Evolutionary conservation across 1,140 invertebrate genomes (phyloP), one percentile per base, ranked within the genome.

Genomic region (Ostrea edulis): DNA sequence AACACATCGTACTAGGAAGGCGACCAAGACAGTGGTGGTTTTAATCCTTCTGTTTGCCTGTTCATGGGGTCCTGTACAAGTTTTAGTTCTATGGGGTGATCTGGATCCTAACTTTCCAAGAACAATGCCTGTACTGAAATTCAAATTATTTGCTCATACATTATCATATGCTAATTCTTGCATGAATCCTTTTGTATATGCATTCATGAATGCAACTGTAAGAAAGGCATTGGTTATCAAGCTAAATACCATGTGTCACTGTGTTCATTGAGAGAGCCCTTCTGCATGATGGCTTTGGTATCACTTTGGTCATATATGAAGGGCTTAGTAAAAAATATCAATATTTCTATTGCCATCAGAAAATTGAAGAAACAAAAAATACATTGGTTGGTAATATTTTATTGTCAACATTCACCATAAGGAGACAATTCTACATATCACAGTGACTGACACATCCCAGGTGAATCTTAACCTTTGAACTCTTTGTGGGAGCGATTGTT

Each of bases 21-120:
- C 98, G 0, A 99, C 98, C 3, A 96, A 98, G 87, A 97, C 99
- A 96, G 98, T 99, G 12, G 96, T 98, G 53, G 97, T 98, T 17
- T 98, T 99, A 20, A 98, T 99, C 0, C 96, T 98, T 22, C 98
- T 98, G 29, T 99, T 99, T 94, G 98, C 98, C 8, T 96, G 98
- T 65, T 99, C 98, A 95, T 99, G 98, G 98, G 97, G 97, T 91
- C 98, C 98, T 1, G 97, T 99, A 93, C 98, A 98, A 96, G 92
- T 96, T 9, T 92, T 93, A 85, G 96, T 96, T 58, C 86, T 92
- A 14, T 92, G 91, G 88, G 81, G 85, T 22, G 55, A 71, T 51
- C 89, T 91, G n/a, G 85, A 86, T 29, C 86, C 86, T 12, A 65
- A 89, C 55, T 93, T 93, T 86, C 95, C 97, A 96, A 53, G 68